Base-by-base conservation (phyloP, 2,113 vertebrate species). In the Cricetomys ansorgei region DNA sequence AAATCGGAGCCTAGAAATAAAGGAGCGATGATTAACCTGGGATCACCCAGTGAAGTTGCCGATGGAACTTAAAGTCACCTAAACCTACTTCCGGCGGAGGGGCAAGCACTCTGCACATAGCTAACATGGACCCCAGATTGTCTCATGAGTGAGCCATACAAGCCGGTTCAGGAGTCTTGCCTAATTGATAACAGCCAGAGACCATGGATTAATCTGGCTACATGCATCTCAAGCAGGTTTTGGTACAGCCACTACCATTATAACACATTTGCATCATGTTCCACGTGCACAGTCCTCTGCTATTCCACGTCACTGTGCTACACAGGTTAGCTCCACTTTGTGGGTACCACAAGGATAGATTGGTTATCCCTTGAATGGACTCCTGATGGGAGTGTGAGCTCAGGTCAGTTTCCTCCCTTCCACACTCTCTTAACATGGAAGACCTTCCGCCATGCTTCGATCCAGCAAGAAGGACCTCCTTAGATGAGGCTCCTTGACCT, bases 251-350 rank as follows among this genome's bases (percentile, higher is more conserved):
- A 5, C 0, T 19, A 34, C 11, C 40, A n/a, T 34, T 13, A 57
- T 2, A 3, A 37, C 43, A 17, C 7, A 1, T 43, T 50, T 29
- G 53, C 65, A 16, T 23, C 2, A 6, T 7, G 13, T 31, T 7
- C 5, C 19, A 55, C 15, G 1, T 34, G 17, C 2, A 4, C 3
- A 2, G 4, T 11, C 7, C 8, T 81, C 53, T 65, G 17, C 65
- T 15, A 1, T 7, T 19, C 29, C 72, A 43, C 48, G 65, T 6
- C 16, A 19, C 40, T 25, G 19, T 91, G 53, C 65, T 67, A 0
- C 5, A 12, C 10, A 57, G 34, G 2, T 1, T 72, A 43, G 2
- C n/a, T 29, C 40, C 6, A 16, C 27, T 76, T 62, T 76, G 45
- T 64, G 43, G 55, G 21, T 43, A 50, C 31, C 45, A 8, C 7